phyloP scores from a whole-genome alignment of 2,797 vertebrate genomes.

The Macroramphosus scolopax region DNA sequence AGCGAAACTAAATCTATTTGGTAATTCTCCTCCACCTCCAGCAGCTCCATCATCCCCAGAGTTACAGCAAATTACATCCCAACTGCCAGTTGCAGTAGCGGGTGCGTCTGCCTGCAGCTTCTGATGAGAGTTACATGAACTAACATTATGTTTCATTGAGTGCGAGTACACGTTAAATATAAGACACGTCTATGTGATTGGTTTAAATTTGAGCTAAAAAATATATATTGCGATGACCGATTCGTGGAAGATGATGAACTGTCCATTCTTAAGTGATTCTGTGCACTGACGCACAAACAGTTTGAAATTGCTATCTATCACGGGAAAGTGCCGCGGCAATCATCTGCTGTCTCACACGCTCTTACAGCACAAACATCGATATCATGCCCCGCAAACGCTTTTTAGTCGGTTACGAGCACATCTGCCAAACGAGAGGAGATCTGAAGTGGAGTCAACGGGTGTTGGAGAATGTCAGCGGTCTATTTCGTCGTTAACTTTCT shows the following conservation, averaged over 20 bases:
- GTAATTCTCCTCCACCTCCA: conserved; percentile 18
- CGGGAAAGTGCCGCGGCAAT: conserved; percentile 2
- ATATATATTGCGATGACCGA: no score
- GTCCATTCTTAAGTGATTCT: conserved; percentile 1
- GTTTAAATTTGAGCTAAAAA: conserved; percentile 6
- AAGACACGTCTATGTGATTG: not conserved
- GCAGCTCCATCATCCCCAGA: conserved; percentile 11
- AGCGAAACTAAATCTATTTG: conserved; percentile 15
- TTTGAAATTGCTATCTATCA: not conserved
- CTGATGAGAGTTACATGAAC: conserved; percentile 6
- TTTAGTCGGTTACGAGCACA: conserved; percentile 9
- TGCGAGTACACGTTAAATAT: conserved; percentile 1
- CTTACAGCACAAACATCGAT: conserved; percentile 11
- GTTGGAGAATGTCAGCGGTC: conserved; percentile 24
- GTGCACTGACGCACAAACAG: conserved; percentile 6
- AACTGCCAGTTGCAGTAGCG: conserved; percentile 7
- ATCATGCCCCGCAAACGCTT: not conserved
- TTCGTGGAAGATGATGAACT: no score
- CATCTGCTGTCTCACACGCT: not conserved
- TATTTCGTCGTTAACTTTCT: conserved; percentile 47
- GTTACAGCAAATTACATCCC: conserved; percentile 27
- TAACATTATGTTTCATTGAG: not conserved
- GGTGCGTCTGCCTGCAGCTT: conserved; percentile 4
- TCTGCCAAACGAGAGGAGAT: conserved; percentile 5
- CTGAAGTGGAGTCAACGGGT: conserved; percentile 24